Conservation (phyloP, 2,888 invertebrate genomes). For the Thereva nobilitata region DNA sequence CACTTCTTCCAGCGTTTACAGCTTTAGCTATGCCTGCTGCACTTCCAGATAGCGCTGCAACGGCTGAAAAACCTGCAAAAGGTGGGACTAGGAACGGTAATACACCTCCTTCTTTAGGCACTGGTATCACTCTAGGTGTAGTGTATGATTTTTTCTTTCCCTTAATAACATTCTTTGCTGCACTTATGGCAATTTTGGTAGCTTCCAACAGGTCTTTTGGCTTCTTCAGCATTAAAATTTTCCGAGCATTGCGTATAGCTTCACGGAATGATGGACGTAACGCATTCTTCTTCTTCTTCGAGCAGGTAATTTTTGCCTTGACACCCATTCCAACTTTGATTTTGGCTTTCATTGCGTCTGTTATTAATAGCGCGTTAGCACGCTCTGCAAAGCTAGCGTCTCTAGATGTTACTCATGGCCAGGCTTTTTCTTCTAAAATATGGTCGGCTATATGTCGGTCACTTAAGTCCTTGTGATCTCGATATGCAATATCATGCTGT, state of each 20-base stretch:
- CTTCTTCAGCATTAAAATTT: slow-evolving; percentile 37
- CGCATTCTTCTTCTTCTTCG: slow-evolving; percentile 5
- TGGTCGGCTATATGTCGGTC: too few relatives aligned
- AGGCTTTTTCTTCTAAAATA: too few relatives aligned
- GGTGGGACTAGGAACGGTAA: slow-evolving; percentile 49
- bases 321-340: slow-evolving; percentile 40
- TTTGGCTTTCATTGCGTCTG: slow-evolving; percentile 6
- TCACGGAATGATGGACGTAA: slow-evolving; percentile 6
- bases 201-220: slow-evolving; percentile 38
- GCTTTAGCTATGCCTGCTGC: slow-evolving; percentile 51
- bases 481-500: slow-evolving; percentile 38
- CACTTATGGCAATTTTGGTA: slow-evolving; percentile 42
- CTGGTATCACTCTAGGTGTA: slow-evolving; percentile 47
- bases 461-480: not conserved
- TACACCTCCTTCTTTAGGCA: slow-evolving; percentile 51
- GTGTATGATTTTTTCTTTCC: slow-evolving; percentile 22
- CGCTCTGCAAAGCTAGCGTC: not conserved
- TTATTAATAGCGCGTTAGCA: too few relatives aligned
- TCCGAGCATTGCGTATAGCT: slow-evolving; percentile 30
- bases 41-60: slow-evolving; percentile 52
- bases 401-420: too few relatives aligned
- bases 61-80: slow-evolving; percentile 51
- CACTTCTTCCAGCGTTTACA: slow-evolving; percentile 49
- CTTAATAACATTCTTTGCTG: slow-evolving; percentile 22
- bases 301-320: not conserved